phyloP scores from a whole-genome alignment of 2,888 invertebrate genomes.

The Chaetogeoica ovagalla region DNA sequence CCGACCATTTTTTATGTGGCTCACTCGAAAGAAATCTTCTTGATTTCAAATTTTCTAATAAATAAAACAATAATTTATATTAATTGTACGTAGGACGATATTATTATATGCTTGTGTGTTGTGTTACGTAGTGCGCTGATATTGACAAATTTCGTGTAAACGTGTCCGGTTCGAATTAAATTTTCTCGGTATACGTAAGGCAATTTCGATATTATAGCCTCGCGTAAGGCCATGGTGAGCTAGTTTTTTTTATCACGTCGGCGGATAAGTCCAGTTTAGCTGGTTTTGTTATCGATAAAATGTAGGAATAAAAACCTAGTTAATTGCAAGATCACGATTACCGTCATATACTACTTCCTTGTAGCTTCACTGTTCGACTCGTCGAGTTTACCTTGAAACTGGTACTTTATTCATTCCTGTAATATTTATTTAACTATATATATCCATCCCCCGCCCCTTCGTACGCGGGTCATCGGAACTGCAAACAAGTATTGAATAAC shows the following conservation, averaged over 20 bases:
- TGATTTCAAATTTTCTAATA: no score
- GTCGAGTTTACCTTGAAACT: constrained; percentile 44
- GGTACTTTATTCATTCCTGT: constrained; percentile 29
- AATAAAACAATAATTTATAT: no score
- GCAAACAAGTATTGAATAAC: constrained; percentile 12
- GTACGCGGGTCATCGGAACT: constrained; percentile 23
- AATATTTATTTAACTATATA: constrained; percentile 12
- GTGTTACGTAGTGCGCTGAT: background rate
- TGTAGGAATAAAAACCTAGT: constrained; percentile 21
- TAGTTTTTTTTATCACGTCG: constrained; percentile 38
- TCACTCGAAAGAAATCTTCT: no score
- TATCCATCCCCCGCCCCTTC: no score
- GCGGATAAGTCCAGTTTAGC: constrained; percentile 40
- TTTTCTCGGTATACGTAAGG: constrained; percentile 12
- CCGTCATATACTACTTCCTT: constrained; percentile 40
- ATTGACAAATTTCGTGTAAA: background rate
- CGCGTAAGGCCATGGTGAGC: constrained; percentile 41
- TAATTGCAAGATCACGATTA: constrained; percentile 24
- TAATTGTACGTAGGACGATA: no score
- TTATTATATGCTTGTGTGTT: background rate
- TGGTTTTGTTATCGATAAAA: constrained; percentile 40
- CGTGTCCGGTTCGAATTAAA: background rate
- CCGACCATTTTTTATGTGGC: no score
- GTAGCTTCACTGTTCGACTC: constrained; percentile 28
- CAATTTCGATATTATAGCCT: constrained; percentile 20